Conservation (phyloP, 2,888 invertebrate species). For the Hyposoter didymator region DNA sequence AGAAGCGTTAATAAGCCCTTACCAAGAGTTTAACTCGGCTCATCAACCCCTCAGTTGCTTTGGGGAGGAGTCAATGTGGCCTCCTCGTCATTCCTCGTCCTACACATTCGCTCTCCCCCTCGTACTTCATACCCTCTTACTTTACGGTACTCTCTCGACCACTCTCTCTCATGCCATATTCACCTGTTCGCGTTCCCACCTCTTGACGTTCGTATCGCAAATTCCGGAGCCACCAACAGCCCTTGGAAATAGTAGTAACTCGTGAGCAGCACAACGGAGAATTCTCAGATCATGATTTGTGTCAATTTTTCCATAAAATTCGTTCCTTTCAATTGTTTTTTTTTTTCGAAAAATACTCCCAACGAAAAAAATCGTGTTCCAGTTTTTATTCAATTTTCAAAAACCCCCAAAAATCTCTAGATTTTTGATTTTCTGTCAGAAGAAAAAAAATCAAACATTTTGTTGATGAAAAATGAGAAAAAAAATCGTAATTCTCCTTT, state of each 20-base stretch:
- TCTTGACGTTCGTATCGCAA: conserved; percentile 1
- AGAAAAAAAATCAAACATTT: not conserved
- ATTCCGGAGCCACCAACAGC: not conserved
- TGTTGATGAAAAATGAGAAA: not conserved
- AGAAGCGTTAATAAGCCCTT: conserved; percentile 56
- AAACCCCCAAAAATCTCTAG: too few relatives aligned
- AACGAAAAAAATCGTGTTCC: not conserved
- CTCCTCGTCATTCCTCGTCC: conserved; percentile 36
- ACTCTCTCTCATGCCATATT: conserved; percentile 13
- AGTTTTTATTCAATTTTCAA: not conserved
- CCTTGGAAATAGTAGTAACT: not conserved
- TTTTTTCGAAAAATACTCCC: not conserved
- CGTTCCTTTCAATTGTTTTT: not conserved
- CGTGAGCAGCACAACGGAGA: not conserved
- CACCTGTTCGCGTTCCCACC: not conserved
- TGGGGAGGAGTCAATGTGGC: conserved; percentile 4
- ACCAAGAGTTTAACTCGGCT: conserved; percentile 57
- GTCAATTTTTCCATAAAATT: not conserved
- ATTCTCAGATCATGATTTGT: not conserved
- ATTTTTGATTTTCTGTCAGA: too few relatives aligned
- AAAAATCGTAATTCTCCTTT: not conserved
- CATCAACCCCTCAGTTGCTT: conserved; percentile 54
- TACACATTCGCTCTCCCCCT: conserved; percentile 6
- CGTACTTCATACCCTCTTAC: conserved; percentile 11
- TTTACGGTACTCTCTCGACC: conserved; percentile 2